These are phyloP conservation scores for Myotis myotis DNA, from an alignment of 2,797 vertebrate genomes.

Conservation along the genomic window DNA sequence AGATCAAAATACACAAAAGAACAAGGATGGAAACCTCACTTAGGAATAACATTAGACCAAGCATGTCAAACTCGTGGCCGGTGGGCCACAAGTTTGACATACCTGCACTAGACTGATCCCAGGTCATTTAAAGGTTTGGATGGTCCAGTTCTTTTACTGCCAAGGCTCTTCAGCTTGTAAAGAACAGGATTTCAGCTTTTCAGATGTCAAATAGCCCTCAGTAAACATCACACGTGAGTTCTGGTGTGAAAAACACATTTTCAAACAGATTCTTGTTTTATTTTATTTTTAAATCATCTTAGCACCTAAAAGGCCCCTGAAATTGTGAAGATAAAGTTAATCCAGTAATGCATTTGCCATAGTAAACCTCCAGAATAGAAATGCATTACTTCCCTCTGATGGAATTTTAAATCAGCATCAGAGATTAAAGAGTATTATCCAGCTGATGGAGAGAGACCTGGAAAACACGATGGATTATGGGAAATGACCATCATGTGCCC, in stretches of 20 bases:
- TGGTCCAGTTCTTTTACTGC: background rate
- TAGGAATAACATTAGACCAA: background rate
- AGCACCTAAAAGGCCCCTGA: slow-evolving; percentile 67
- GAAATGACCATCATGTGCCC: slow-evolving; percentile 26
- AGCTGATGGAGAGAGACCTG: slow-evolving; percentile 45
- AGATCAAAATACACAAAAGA: slow-evolving; percentile 64
- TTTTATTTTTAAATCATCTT: slow-evolving; percentile 69
- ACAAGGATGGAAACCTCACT: background rate
- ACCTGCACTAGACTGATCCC: background rate
- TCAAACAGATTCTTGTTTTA: slow-evolving; percentile 66
- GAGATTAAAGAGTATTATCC: slow-evolving; percentile 77
- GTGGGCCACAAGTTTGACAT: too few species aligned
- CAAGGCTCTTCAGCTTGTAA: background rate
- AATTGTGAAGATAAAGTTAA: slow-evolving; percentile 80
- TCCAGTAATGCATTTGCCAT: slow-evolving; percentile 73
- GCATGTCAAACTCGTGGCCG: too few species aligned
- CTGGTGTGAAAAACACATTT: slow-evolving; percentile 47
- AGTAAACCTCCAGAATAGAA: slow-evolving; percentile 77
- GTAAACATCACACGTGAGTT: slow-evolving; percentile 53
- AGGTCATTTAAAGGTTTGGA: slow-evolving; percentile 34
- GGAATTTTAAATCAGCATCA: slow-evolving; percentile 80
- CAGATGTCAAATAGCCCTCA: slow-evolving; percentile 39
- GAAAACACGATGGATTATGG: slow-evolving; percentile 46
- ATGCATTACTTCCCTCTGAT: slow-evolving; percentile 73
- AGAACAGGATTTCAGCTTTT: slow-evolving; percentile 52